Conservation (phyloP, 2,113 vertebrate species). For the Oryzias javanicus region DNA sequence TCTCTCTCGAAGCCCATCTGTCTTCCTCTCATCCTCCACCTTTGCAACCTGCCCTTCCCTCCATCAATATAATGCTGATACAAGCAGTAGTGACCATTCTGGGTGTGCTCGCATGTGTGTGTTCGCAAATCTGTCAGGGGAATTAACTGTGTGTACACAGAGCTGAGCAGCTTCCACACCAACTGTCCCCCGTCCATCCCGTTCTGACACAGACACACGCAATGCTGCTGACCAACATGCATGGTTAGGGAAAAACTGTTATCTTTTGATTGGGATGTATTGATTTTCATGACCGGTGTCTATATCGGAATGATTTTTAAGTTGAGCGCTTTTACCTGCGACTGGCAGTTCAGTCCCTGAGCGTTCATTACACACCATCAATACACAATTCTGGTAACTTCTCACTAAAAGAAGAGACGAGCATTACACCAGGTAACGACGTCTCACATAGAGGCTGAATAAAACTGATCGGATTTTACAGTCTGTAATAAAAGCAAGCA, state of each 20-base stretch:
- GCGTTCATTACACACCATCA: too few species aligned
- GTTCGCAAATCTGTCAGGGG: conserved; percentile 38
- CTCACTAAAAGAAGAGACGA: not conserved
- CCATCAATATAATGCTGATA: conserved; percentile 44
- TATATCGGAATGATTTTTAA: not conserved
- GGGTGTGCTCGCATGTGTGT: conserved; percentile 22
- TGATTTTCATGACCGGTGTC: not conserved
- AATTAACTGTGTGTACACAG: conserved; percentile 46
- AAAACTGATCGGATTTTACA: not conserved
- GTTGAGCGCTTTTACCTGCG: not conserved
- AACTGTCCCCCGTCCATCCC: conserved; percentile 22
- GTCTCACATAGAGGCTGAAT: not conserved
- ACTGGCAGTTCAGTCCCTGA: not conserved
- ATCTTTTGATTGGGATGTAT: not conserved
- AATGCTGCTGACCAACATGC: conserved; percentile 21
- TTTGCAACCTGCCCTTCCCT: conserved; percentile 25
- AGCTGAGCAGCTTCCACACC: conserved; percentile 30
- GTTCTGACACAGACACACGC: conserved; percentile 3
- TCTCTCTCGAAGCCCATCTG: conserved; percentile 10
- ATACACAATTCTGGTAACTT: not conserved
- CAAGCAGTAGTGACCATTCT: conserved; percentile 35
- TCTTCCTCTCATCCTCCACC: conserved; percentile 14
- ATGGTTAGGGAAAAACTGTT: not conserved
- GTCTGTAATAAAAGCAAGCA: not conserved
- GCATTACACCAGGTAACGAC: not conserved